phyloP scores from a whole-genome alignment of 2,797 vertebrate species.

The Euphonia xanthogaster region DNA sequence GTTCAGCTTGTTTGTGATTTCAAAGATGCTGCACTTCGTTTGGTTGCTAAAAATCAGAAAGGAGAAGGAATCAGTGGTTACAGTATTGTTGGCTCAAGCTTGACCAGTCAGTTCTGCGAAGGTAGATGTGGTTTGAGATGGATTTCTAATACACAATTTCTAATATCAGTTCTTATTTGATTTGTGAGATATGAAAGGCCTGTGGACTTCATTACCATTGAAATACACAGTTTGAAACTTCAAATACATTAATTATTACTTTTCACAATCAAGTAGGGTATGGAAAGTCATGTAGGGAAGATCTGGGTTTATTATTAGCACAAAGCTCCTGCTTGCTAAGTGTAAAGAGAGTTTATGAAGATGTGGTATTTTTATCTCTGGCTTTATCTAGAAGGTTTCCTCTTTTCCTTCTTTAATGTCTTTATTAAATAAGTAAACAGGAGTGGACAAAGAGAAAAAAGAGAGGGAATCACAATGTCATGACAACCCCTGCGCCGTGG shows the following conservation, averaged over 20 bases:
- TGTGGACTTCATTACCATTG: not conserved
- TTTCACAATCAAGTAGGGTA: not conserved
- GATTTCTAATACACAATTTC: not conserved
- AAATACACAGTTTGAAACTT: not conserved
- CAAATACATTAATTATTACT: not conserved
- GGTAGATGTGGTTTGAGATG: not conserved
- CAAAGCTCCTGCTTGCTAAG: not conserved
- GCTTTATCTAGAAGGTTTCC: not conserved
- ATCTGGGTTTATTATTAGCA: not conserved
- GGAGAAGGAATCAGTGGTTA: not conserved
- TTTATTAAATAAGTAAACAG: not conserved
- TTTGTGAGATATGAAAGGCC: not conserved
- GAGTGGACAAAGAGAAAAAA: not conserved
- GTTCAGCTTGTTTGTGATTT: not conserved
- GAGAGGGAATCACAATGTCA: not conserved
- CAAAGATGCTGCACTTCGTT: rapidly evolving
- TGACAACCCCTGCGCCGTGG: not conserved
- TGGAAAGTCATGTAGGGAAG: not conserved
- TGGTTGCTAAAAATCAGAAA: not conserved
- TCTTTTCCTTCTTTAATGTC: not conserved
- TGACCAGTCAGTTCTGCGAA: not conserved
- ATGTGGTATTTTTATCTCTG: not conserved
- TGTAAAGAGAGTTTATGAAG: not conserved
- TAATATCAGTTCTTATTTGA: not conserved
- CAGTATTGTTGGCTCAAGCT: not conserved